Percentiles rank a stretch among this genome's conserved stretches.
Conservation (phyloP, 2,113 vertebrate genomes). For the Brachypteracias leptosomus region DNA sequence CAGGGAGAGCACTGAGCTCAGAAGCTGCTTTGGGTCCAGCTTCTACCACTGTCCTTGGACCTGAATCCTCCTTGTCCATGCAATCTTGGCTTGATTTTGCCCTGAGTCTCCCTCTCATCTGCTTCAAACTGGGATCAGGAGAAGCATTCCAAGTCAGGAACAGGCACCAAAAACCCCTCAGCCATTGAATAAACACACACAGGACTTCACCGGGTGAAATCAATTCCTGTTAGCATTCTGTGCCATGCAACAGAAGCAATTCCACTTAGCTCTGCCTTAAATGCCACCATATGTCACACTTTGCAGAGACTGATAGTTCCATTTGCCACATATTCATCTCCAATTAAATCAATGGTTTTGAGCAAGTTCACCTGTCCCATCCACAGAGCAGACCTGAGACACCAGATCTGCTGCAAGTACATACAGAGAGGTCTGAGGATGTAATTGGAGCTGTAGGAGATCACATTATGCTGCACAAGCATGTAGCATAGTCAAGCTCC, state of each 20-base stretch:
- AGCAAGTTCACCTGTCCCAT: background rate
- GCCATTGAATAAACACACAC: background rate
- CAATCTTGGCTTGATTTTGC: background rate
- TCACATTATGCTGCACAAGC: fast-evolving
- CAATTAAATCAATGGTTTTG: background rate
- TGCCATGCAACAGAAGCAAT: background rate
- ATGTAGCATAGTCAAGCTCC: fast-evolving
- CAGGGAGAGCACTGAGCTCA: background rate
- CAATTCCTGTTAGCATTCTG: conserved; percentile 22
- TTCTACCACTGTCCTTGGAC: background rate
- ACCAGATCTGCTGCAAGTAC: background rate
- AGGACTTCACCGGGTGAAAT: background rate
- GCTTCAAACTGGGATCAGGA: background rate
- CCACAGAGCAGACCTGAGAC: background rate
- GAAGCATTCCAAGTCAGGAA: background rate
- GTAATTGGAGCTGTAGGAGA: background rate
- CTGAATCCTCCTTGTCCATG: background rate
- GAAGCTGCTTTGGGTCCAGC: background rate
- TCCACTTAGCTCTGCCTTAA: conserved; percentile 15
- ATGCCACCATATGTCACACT: conserved; percentile 2
- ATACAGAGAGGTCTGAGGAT: background rate
- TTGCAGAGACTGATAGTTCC: background rate
- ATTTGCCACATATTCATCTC: background rate
- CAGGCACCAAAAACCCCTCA: background rate
- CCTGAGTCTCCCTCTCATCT: background rate